phyloP scores from a whole-genome alignment of 1,140 invertebrate genomes.

The Sycophila sp. region DNA sequence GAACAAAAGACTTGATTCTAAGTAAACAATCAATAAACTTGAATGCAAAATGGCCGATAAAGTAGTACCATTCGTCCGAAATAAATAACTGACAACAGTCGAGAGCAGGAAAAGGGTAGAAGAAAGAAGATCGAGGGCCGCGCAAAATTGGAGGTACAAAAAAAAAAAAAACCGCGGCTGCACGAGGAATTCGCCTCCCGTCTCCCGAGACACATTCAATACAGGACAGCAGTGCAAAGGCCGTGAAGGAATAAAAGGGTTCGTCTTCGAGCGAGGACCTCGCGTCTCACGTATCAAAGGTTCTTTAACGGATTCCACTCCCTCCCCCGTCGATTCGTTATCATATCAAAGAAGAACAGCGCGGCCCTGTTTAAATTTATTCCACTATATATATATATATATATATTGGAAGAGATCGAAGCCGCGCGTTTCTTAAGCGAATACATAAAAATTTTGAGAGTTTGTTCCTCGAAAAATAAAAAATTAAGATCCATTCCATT shows the following conservation, averaged over 20 bases:
- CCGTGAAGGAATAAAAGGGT: constrained; percentile 17
- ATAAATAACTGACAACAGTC: too few relatives aligned
- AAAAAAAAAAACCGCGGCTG: too few relatives aligned
- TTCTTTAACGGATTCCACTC: constrained; percentile 23
- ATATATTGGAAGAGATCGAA: not conserved
- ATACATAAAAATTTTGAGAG: not conserved
- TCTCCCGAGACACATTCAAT: not conserved
- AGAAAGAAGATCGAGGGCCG: not conserved
- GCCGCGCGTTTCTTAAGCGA: too few relatives aligned
- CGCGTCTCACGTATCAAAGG: constrained; percentile 45
- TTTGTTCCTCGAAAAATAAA: not conserved
- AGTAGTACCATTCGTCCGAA: too few relatives aligned
- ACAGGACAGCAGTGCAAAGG: not conserved
- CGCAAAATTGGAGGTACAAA: not conserved
- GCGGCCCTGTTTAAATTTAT: constrained; percentile 60
- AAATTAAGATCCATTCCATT: not conserved
- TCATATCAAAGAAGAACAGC: constrained; percentile 58
- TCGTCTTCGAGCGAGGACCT: not conserved
- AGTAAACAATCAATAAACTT: too few relatives aligned
- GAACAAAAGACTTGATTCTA: too few relatives aligned
- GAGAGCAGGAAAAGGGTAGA: not conserved
- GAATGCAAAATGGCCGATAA: too few relatives aligned
- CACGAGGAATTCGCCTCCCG: too few relatives aligned
- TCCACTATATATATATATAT: constrained; percentile 37
- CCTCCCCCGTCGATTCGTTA: constrained; percentile 46